phyloP scores from a whole-genome alignment of 2,888 invertebrate species.

The Tiphia femorata region DNA sequence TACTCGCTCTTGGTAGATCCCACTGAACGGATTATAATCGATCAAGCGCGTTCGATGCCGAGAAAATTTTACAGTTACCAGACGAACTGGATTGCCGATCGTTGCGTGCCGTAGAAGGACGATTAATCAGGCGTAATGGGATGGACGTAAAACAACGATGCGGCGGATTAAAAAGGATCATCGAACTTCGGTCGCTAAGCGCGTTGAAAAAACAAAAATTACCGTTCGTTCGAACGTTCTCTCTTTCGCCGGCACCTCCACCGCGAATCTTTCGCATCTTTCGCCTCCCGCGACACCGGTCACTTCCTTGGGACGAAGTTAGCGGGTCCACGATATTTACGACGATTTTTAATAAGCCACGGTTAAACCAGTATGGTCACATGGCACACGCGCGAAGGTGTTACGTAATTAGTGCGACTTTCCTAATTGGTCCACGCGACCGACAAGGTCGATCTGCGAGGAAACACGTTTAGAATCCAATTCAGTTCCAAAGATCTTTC shows the following conservation, averaged over 20 bases:
- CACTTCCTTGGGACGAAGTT: background rate
- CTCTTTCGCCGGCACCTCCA: background rate
- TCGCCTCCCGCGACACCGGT: background rate
- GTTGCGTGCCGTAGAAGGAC: too few species aligned
- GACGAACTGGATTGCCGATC: too few species aligned
- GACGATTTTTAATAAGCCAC: background rate
- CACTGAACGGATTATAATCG: too few species aligned
- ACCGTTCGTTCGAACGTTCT: background rate
- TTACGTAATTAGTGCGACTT: constrained; percentile 37
- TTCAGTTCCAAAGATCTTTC: too few species aligned
- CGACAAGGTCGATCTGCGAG: constrained; percentile 29
- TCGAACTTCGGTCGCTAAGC: too few species aligned
- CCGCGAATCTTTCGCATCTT: background rate
- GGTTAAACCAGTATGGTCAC: background rate
- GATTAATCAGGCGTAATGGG: too few species aligned
- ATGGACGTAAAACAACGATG: background rate
- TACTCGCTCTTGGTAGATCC: too few species aligned
- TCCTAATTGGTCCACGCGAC: constrained; percentile 39
- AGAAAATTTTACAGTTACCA: background rate
- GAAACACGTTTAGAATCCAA: constrained; percentile 5
- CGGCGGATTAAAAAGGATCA: background rate
- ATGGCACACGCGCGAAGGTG: constrained; percentile 20
- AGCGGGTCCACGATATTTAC: background rate
- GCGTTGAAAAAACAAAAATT: background rate
- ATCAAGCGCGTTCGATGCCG: too few species aligned